These are phyloP conservation scores for Sebastes steindachneri DNA, from an alignment of 2,797 vertebrate species.

Conservation along the genomic window DNA sequence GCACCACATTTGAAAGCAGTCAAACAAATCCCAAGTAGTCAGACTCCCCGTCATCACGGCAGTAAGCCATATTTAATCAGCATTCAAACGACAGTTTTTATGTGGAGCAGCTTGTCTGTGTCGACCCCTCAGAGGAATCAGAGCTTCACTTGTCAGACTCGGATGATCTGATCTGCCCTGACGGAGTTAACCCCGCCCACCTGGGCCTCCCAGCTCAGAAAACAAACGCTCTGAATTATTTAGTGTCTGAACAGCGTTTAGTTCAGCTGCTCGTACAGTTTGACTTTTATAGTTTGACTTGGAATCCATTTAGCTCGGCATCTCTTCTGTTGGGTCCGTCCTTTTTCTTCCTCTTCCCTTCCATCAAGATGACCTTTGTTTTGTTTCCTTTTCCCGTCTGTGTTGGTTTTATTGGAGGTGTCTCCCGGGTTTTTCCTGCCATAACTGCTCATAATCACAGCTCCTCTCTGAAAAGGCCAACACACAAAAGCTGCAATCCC, in stretches of 20 bases:
- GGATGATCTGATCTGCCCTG: conserved; percentile 41
- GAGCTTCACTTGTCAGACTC: conserved; percentile 19
- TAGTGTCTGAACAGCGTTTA: conserved; percentile 33
- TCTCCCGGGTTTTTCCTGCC: conserved; percentile 35
- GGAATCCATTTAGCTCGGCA: conserved; percentile 14
- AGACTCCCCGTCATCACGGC: neutral
- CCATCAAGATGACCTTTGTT: conserved; percentile 26
- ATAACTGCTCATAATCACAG: conserved; percentile 54
- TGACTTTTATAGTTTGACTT: conserved; percentile 45
- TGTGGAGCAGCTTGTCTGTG: neutral
- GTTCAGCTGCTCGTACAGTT: conserved; percentile 38
- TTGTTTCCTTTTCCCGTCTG: neutral
- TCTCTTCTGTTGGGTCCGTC: neutral
- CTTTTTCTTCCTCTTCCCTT: neutral
- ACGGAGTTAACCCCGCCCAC: conserved; percentile 34
- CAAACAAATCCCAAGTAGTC: neutral
- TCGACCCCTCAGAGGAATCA: neutral
- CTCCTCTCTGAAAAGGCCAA: conserved; percentile 47
- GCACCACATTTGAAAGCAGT: neutral
- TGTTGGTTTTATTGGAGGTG: conserved; percentile 18
- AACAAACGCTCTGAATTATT: conserved; percentile 68
- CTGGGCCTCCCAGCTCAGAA: conserved; percentile 25
- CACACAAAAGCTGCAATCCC: conserved; percentile 41
- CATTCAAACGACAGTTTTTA: neutral
- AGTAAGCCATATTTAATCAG: neutral